Base-by-base conservation (phyloP, 2,888 invertebrate genomes). In the Laothoe populi region DNA sequence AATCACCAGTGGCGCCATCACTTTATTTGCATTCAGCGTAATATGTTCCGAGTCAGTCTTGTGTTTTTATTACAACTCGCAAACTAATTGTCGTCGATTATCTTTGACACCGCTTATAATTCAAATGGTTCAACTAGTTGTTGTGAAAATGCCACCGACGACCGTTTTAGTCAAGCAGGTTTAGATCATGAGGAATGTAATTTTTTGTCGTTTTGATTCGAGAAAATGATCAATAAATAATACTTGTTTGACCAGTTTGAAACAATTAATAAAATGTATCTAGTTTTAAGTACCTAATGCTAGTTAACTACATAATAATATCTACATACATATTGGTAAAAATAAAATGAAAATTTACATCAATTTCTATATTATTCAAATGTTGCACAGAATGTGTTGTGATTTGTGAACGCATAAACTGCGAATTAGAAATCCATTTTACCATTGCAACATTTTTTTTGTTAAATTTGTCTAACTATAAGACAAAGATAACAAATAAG, bases 1-100 rank as follows among this genome's bases (percentile, higher is more conserved):
- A 63, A 66, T 62, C 42, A 21, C 57, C 35, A 57, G 62, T 64
- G 69, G 70, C 68, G 70, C 70, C 71, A 65, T 26, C 46, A 44
- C 42, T 46, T 61, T 38, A 70, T 71, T 66, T 66, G 62, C 69
- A 70, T 70, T 68, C 63, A 65, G 61, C 10, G 35, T 53, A 21
- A 53, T 53, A 4, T 53, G 60, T 35, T 46, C 35, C 23, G 45
- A 57, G 35, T 61, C 21, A 38, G 60, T 60, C 49, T 59, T 57
- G 48, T 62, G 62, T 58, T 64, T 59, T 65, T 64, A 61, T 63
- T 62, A 21, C 13, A 46, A 35, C 45, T 19, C 59, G 59, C 61
- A 57, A 59, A 62, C 63, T 31, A 60, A 58, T 26, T 44, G 26
- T 45, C 31, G 60, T 38, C 44, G 57, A 62, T 48, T 60, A 40